These are phyloP conservation scores for Phyllostomus discolor DNA, from an alignment of 2,113 vertebrate genomes.

Conservation along the genomic window DNA sequence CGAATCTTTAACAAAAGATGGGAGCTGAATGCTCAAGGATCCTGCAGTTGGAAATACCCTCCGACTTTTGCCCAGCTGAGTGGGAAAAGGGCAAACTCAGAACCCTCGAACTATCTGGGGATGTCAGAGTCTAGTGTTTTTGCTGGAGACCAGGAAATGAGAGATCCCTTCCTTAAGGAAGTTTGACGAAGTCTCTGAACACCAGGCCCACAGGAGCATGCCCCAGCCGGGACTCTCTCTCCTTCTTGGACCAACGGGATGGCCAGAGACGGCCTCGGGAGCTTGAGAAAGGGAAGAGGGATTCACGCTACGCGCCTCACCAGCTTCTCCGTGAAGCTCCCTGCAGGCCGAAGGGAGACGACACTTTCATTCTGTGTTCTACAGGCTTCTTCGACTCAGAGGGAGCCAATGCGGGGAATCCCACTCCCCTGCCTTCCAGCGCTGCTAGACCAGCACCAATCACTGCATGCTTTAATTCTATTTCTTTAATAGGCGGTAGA, in stretches of 20 bases:
- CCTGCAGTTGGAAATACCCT: not conserved
- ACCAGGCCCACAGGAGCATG: accelerated
- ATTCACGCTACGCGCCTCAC: not conserved
- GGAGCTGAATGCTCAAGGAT: not conserved
- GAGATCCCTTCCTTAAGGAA: not conserved
- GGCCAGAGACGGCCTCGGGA: not conserved
- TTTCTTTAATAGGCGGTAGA: not conserved
- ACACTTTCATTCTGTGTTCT: not conserved
- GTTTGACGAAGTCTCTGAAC: not conserved
- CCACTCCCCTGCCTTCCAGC: not conserved
- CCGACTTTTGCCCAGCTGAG: not conserved
- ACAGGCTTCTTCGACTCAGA: not conserved
- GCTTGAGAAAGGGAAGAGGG: not conserved
- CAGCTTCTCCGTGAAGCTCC: not conserved
- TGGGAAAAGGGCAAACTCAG: not conserved
- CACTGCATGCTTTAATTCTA: not conserved
- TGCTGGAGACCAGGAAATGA: not conserved
- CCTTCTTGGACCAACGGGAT: not conserved
- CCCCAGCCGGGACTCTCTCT: not conserved
- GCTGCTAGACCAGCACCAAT: not conserved
- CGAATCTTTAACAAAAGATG: not conserved
- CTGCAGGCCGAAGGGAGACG: not conserved
- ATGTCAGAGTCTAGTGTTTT: not conserved
- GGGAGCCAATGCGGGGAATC: not conserved
- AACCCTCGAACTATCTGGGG: not conserved